Conservation (phyloP, 2,797 vertebrate species). For the Natrix natrix region DNA sequence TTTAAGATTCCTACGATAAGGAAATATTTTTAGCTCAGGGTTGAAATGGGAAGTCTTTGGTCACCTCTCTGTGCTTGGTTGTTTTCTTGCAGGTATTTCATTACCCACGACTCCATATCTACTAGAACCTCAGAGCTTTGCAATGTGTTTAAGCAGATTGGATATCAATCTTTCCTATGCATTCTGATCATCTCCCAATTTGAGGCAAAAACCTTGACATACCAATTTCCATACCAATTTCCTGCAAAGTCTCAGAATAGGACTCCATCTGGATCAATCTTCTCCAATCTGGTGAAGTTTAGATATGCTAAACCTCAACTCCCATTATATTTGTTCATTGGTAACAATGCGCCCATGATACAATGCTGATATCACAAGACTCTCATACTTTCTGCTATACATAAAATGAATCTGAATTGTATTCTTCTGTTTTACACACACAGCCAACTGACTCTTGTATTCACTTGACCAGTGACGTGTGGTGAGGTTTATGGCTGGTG, state of each 20-base stretch:
- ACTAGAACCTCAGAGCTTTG: neutral
- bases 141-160: neutral
- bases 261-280: neutral
- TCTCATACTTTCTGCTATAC: neutral
- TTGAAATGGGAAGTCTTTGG: neutral
- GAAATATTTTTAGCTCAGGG: neutral
- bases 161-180: neutral
- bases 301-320: neutral
- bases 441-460: neutral
- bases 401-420: neutral
- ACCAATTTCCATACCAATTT: neutral
- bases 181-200: no score
- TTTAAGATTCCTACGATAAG: neutral
- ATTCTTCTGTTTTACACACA: neutral
- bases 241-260: neutral
- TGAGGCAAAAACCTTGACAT: neutral
- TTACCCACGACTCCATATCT: neutral
- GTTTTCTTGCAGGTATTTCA: no score
- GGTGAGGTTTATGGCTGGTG: no score
- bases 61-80: no score
- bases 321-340: neutral
- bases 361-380: neutral
- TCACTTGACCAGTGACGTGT: no score
- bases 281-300: neutral
- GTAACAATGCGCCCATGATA: neutral